phyloP scores from a whole-genome alignment of 2,888 invertebrate species.

The Heliothis peltigera region DNA sequence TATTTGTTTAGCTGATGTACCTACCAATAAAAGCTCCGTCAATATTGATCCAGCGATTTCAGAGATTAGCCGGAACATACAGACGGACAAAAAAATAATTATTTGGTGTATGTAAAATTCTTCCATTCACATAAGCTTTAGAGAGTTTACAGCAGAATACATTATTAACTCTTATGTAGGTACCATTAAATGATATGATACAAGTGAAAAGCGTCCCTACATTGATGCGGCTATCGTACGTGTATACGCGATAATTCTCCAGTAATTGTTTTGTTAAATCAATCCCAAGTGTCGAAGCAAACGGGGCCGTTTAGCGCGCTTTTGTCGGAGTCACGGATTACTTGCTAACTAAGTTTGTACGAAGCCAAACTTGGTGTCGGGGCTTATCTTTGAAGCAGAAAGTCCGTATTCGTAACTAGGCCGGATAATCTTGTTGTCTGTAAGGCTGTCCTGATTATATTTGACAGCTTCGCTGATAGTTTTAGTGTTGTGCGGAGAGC shows the following conservation, averaged over 20 bases:
- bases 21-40: too few relatives aligned
- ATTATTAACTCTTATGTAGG: too few relatives aligned
- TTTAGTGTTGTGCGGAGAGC: slow-evolving; percentile 4
- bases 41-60: too few relatives aligned
- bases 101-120: too few relatives aligned
- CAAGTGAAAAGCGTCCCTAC: background rate
- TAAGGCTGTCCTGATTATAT: slow-evolving; percentile 18
- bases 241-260: slow-evolving; percentile 42
- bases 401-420: slow-evolving; percentile 35
- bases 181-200: too few relatives aligned
- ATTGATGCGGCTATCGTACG: slow-evolving; percentile 2
- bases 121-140: too few relatives aligned
- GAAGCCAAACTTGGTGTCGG: slow-evolving; percentile 20
- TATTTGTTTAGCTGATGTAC: too few relatives aligned
- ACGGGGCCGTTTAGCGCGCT: slow-evolving; percentile 41
- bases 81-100: too few relatives aligned
- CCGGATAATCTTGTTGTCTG: slow-evolving; percentile 43
- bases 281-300: slow-evolving; percentile 48
- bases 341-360: slow-evolving; percentile 61
- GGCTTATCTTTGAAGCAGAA: slow-evolving; percentile 37
- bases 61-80: too few relatives aligned
- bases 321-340: slow-evolving; percentile 54
- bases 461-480: slow-evolving; percentile 24
- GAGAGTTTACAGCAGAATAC: too few relatives aligned
- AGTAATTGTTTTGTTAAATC: slow-evolving; percentile 57